Evolutionary conservation across 2,113 vertebrate species (phyloP).

Genomic region (Atlantisia rogersi): DNA sequence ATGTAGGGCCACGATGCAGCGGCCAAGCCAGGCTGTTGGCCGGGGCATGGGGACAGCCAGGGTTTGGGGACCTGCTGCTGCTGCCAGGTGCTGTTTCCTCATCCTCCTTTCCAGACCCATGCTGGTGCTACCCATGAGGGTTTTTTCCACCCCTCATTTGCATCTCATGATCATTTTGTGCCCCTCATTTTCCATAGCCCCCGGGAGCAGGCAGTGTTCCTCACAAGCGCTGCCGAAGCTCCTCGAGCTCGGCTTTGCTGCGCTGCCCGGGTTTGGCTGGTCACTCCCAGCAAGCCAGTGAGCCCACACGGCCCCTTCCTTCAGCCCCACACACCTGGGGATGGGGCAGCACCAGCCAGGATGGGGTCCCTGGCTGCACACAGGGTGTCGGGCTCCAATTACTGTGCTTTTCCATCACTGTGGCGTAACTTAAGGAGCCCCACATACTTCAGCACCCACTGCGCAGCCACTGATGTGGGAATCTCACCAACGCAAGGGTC

Average conservation of each 20-base stretch:
- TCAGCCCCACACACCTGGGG: accelerated
- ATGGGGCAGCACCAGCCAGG: background rate
- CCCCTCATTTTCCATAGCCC: too few relatives aligned
- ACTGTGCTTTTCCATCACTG: background rate
- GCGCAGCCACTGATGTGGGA: too few relatives aligned
- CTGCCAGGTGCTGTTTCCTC: too few relatives aligned
- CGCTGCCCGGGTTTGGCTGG: too few relatives aligned
- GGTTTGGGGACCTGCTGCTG: background rate
- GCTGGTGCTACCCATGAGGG: too few relatives aligned
- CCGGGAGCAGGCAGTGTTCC: background rate
- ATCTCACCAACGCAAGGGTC: background rate
- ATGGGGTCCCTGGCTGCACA: accelerated
- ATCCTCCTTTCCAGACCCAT: background rate
- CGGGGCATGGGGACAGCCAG: accelerated
- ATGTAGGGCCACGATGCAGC: too few relatives aligned
- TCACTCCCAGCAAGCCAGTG: background rate
- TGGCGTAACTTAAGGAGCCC: background rate
- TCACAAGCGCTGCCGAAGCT: background rate
- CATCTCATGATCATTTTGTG: too few relatives aligned
- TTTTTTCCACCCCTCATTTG: background rate
- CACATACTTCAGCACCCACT: accelerated
- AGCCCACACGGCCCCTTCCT: accelerated
- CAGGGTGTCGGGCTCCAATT: background rate
- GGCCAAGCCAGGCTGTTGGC: background rate
- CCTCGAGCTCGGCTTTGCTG: background rate